Evolutionary conservation across 2,113 vertebrate species (phyloP), one percentile per base, ranked within the genome.

Genomic region (Psettodes erumei): DNA sequence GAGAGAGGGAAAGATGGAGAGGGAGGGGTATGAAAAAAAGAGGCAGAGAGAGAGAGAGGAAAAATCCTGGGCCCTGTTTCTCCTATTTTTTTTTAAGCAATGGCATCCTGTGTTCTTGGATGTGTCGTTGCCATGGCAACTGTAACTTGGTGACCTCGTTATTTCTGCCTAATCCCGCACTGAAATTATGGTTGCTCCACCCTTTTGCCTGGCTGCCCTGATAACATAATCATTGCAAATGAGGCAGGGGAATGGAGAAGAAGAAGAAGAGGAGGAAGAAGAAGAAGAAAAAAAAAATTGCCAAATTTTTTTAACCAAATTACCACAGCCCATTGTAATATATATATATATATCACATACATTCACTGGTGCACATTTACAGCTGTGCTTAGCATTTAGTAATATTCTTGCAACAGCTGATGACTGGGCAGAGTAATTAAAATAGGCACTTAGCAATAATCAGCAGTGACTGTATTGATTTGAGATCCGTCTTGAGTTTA

Each of bases 181-280:
- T 98, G 96, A 97, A 99, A 98, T 98, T 98, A 98, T 96, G 96
- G 95, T 95, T 96, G 97, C 96, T 96, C 97, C 97, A 96, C 97
- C 97, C 96, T 98, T 98, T 98, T 98, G 96, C 96, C 96, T 98
- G 97, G 96, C 96, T 96, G 94, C 94, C 94, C 96, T 96, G 97
- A 98, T 99, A 98, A 98, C 96, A 97, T 96, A 99, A 99, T 98
- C 96, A 97, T 96, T 96, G 96, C 96, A 98, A 98, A 98, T 97
- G 96, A 97, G 95, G 95, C 94, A 94, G 81, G 89, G 93, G 94
- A 93, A 90, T 88, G 90, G 88, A 83, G 81, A 74, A 78, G 76
- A 60, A 54, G 81, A 23, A 61, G 74, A 48, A 27, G 70, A 75
- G 55, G 72, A 51, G n/a, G 30, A 53, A 27, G 74, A 62, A 27